These are phyloP conservation scores for Contarinia nasturtii DNA, from an alignment of 1,140 invertebrate genomes.

Conservation along the genomic window DNA sequence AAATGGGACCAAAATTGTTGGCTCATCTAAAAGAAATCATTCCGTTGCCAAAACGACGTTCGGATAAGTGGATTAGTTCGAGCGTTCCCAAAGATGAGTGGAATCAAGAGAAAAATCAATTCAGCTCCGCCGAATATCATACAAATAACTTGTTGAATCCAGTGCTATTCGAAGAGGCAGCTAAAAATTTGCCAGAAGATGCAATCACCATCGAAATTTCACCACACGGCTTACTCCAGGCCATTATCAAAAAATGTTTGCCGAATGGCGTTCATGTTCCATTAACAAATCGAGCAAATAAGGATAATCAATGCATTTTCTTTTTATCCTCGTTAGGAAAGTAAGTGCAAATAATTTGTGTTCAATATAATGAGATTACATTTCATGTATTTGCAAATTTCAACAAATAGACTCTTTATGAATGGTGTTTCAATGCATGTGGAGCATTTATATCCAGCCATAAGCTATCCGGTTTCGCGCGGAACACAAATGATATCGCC, in stretches of 20 bases:
- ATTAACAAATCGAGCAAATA: constrained; percentile 54
- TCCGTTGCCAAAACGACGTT: constrained; percentile 44
- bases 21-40: constrained; percentile 49
- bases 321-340: constrained; percentile 53
- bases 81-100: constrained; percentile 61
- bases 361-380: background rate
- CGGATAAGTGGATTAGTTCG: constrained; percentile 67
- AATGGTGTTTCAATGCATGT: constrained; percentile 25
- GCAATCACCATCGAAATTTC: constrained; percentile 65
- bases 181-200: constrained; percentile 53
- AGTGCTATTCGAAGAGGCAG: constrained; percentile 72
- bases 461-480: constrained; percentile 58
- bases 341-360: constrained; percentile 23
- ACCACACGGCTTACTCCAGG: constrained; percentile 61
- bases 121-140: constrained; percentile 78
- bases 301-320: constrained; percentile 48
- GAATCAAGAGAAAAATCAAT: constrained; percentile 41
- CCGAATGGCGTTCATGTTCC: constrained; percentile 45
- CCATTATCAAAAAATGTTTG: constrained; percentile 41
- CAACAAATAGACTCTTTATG: constrained; percentile 22
- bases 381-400: background rate
- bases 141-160: constrained; percentile 76
- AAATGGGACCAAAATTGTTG: constrained; percentile 50
- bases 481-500: constrained; percentile 60
- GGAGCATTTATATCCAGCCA: constrained; percentile 35